Evolutionary conservation across 2,888 invertebrate genomes (phyloP).

Genomic region (Capitulum mitella): DNA sequence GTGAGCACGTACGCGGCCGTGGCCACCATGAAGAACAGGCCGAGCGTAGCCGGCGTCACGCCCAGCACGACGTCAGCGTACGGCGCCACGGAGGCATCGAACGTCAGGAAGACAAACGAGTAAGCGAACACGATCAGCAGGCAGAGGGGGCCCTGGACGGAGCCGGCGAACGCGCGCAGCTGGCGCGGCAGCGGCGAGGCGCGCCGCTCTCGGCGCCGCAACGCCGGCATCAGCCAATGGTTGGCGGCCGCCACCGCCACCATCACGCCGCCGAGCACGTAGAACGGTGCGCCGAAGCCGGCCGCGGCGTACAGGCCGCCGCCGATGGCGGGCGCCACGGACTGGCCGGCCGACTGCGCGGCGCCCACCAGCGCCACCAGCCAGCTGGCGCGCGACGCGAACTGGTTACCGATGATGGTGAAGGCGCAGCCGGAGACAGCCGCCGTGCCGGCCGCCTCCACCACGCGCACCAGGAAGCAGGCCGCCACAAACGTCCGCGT

Average conservation of each 20-base stretch:
- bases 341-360: neutral
- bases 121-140: neutral
- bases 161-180: neutral
- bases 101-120: neutral
- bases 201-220: neutral
- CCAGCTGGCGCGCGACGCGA: neutral
- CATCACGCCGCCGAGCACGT: neutral
- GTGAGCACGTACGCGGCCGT: neutral
- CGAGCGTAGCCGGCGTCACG: neutral
- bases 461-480: neutral
- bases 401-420: slow-evolving; percentile 13
- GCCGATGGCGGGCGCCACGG: slow-evolving; percentile 1
- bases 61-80: neutral
- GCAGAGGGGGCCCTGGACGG: neutral
- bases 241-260: neutral
- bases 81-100: neutral
- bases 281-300: neutral
- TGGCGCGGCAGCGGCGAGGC: neutral
- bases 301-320: neutral
- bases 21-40: neutral
- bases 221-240: neutral
- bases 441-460: slow-evolving; percentile 2
- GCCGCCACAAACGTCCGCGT: neutral
- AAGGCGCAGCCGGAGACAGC: neutral
- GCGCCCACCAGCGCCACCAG: neutral